These are phyloP conservation scores for Mya arenaria DNA, from an alignment of 1,140 invertebrate species.

Conservation along the genomic window DNA sequence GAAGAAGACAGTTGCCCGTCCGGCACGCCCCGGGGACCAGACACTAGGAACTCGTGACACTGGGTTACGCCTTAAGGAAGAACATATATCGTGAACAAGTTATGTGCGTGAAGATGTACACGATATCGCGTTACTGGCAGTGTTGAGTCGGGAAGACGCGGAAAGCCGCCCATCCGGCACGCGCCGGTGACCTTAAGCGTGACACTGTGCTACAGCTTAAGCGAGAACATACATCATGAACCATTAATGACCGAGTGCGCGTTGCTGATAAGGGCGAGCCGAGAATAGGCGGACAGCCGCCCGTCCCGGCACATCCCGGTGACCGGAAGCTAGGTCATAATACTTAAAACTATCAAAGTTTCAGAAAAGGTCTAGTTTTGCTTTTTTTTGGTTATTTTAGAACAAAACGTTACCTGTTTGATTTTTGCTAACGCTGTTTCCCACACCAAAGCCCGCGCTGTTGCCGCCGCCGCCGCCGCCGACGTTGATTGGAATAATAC, in stretches of 20 bases:
- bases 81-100: too few relatives aligned
- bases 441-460: not conserved
- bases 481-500: not conserved
- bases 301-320: too few relatives aligned
- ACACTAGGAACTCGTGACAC: conserved; percentile 50
- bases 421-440: not conserved
- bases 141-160: conserved; percentile 14
- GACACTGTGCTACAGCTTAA: too few relatives aligned
- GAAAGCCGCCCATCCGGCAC: conserved; percentile 35
- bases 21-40: conserved; percentile 42
- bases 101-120: too few relatives aligned
- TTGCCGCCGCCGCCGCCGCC: not conserved
- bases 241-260: too few relatives aligned
- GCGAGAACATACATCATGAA: too few relatives aligned
- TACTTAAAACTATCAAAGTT: too few relatives aligned
- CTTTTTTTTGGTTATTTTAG: too few relatives aligned
- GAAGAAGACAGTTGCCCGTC: conserved; percentile 35
- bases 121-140: conserved; percentile 31
- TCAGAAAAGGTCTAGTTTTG: too few relatives aligned
- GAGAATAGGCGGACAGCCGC: too few relatives aligned
- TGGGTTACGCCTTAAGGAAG: not conserved
- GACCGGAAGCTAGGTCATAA: too few relatives aligned
- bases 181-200: conserved; percentile 38
- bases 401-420: not conserved
- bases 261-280: too few relatives aligned